Conservation (phyloP, 2,113 vertebrate genomes). For the Pluvialis apricaria region DNA sequence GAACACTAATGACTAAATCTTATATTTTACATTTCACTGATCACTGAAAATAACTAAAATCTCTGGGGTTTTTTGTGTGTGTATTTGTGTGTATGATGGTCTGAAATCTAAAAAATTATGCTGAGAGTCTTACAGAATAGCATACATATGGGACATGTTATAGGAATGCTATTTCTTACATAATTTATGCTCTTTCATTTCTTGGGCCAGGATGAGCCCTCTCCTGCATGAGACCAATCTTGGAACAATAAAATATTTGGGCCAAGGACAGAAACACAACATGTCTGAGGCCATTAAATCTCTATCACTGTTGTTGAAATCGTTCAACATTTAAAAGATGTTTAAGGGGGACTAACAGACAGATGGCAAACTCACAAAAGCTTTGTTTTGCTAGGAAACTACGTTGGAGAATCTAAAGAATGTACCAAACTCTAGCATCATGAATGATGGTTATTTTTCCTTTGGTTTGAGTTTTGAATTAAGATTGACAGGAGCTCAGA, state of each 20-base stretch:
- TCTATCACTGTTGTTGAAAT: not conserved
- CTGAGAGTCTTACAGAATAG: not conserved
- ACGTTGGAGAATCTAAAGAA: not conserved
- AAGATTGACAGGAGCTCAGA: not conserved
- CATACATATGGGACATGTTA: not conserved
- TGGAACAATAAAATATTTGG: not conserved
- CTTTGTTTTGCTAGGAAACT: not conserved
- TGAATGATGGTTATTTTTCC: not conserved
- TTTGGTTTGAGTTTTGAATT: not conserved
- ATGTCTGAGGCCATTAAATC: not conserved
- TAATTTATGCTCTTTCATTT: not conserved
- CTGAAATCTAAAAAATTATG: not conserved
- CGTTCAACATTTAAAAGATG: not conserved
- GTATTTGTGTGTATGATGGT: not conserved
- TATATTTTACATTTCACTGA: not conserved
- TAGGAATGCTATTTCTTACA: not conserved
- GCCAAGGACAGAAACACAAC: not conserved
- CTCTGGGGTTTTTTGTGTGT: not conserved
- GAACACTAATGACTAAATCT: not conserved
- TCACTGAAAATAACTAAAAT: not conserved
- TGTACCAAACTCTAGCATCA: not conserved
- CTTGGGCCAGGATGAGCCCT: not conserved
- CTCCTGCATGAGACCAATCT: not conserved
- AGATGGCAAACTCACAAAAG: not conserved
- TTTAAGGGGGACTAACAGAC: not conserved